A percentile compares a stretch with the other conserved stretches of the same genome.
Conservation (phyloP, 2,797 vertebrate species). For the Hapalemur alaotrensis region DNA sequence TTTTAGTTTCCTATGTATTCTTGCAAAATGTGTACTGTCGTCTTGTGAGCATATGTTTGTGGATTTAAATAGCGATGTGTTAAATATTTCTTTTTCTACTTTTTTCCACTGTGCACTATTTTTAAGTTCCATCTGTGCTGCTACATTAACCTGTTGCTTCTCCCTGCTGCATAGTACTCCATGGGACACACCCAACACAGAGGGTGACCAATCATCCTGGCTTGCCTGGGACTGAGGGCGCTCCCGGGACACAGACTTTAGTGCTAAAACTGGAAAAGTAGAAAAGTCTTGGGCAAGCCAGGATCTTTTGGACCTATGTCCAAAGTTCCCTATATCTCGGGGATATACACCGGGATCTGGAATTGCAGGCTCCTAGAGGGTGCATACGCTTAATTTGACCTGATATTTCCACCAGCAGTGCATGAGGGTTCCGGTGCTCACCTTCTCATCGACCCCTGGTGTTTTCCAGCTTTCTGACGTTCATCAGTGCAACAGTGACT, state of each 20-base stretch:
- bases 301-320: background rate
- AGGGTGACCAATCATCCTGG: background rate
- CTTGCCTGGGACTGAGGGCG: too few species aligned
- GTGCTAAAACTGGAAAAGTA: background rate
- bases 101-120: background rate
- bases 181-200: background rate
- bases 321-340: background rate
- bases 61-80: background rate
- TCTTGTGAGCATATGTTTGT: background rate
- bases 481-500: background rate
- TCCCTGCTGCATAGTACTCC: background rate
- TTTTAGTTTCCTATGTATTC: background rate
- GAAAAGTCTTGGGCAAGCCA: background rate
- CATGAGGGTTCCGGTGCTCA: background rate
- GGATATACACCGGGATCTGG: background rate
- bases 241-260: background rate
- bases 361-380: too few species aligned
- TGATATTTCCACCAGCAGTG: too few species aligned
- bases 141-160: too few species aligned
- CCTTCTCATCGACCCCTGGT: background rate
- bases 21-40: background rate
- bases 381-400: too few species aligned
- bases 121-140: background rate
- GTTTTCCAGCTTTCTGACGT: background rate
- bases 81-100: background rate